Base-by-base conservation (phyloP, 2,888 invertebrate species). In the Panopea generosa region DNA sequence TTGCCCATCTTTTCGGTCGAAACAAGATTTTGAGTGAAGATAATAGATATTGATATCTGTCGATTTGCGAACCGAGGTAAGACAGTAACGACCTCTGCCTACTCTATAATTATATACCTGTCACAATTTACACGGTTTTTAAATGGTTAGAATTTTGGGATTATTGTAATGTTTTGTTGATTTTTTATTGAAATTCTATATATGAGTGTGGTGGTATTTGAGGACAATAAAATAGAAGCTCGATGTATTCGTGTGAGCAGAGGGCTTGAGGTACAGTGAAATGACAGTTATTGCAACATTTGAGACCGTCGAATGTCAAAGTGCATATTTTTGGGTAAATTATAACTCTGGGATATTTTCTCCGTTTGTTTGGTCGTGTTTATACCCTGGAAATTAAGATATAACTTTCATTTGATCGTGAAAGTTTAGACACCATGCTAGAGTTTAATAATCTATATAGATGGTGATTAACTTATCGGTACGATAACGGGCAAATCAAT, bases 41-140 rank as follows among this genome's bases (percentile, higher is more conserved):
- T 71, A 71, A 52, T 29, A 14, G 22, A 47, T 71, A 65, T 71
- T 33, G 24, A 29, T 71, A 65, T 65, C 71, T 63, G 33, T 52
- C 60, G 57, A 71, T 33, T 26, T 53, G 52, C 33, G 26, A 60
- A 52, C 40, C 27, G 33, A 40, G 29, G 27, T 16, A 60, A 24
- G 49, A 43, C 47, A 43, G 24, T 60, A 45, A 26, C 60, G n/a
- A 60, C 45, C 43, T 45, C 24, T 18, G 59, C 50, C 52, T 45
- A 38, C 49, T 53, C 59, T 56, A 50, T 71, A 71, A 71, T 71
- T 61, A 71, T 65, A 63, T 63, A 65, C 65, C 71, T 59, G n/a
- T 27, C 29, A 45, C 33, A 65, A 65, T 47, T 57, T 33, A 33
- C 49, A 52, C 18, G 50, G 38, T 57, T 59, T 45, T 24, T 20